Base-by-base conservation (phyloP, 2,888 invertebrate species). In the Archips crataeganus region DNA sequence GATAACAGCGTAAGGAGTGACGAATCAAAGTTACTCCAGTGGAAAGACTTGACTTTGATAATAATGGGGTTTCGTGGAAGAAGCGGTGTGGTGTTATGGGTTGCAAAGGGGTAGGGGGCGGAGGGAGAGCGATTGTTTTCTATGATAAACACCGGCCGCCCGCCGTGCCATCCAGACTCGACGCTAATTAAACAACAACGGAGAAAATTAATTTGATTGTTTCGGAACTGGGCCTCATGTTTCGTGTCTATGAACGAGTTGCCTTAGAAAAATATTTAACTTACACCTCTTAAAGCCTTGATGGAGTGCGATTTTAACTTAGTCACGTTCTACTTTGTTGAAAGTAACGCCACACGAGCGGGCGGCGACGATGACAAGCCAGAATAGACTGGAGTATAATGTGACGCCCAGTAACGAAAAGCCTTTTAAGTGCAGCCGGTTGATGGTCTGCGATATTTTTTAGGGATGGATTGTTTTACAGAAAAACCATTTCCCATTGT, bases 101-200 rank as follows among this genome's bases (percentile, higher is more conserved):
- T 76, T 69, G 69, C 59, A 79, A 77, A 81, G 82, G 78, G 80
- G 78, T 75, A 77, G 82, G 81, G 80, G 76, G 80, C 76, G 75
- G 83, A 85, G 85, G 83, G 79, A 73, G 75, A 71, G 87, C 89
- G 94, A 93, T 93, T 93, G 93, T 93, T 93, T 92, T 89, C 89
- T 90, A 93, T 93, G 93, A 94, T 94, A 94, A 93, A 92, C 92
- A 93, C 91, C 88, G 92, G 88, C 90, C 91, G 88, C 90, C 91
- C 90, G 89, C 87, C 89, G 88, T 88, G 90, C 91, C 87, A 91
- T 90, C 93, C 90, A 88, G 89, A 92, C 87, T 91, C 89, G 89
- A 87, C 90, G 90, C 93, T 93, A 94, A 93, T 94, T 94, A 93
- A 94, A 94, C 93, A 93, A 92, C 93, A 93, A 92, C 93, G 92